A percentile compares a stretch with the other conserved stretches of the same genome.
These are phyloP conservation scores for Pachypanchax playfairii DNA, from an alignment of 2,113 vertebrate species.

Conservation along the genomic window DNA sequence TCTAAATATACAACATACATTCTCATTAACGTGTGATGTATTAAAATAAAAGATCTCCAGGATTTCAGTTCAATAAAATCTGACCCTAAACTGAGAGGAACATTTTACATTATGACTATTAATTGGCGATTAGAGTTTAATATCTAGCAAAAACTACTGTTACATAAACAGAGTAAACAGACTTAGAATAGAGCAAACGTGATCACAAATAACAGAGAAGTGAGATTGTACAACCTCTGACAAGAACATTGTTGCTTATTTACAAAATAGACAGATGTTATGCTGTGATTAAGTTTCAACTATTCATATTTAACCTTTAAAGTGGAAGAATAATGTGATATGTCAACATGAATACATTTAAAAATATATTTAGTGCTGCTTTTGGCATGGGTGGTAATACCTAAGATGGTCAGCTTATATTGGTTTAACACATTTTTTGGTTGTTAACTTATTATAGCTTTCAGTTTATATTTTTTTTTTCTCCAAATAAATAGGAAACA, in stretches of 20 bases:
- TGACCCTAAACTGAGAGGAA: no score
- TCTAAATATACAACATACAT: no score
- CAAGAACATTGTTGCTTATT: background rate
- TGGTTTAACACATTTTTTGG: background rate
- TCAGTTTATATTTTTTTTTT: background rate
- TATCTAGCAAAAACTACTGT: no score
- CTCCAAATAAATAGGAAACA: slow-evolving; percentile 10
- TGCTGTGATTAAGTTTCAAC: background rate
- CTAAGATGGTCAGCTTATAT: background rate
- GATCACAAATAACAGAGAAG: background rate
- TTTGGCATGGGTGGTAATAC: background rate
- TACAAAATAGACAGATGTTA: background rate
- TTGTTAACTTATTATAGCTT: background rate
- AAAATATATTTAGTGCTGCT: background rate
- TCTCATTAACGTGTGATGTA: no score
- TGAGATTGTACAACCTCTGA: background rate
- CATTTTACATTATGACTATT: no score
- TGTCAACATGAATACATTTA: background rate
- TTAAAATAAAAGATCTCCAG: no score
- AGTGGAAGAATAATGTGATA: slow-evolving; percentile 1
- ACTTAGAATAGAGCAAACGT: background rate
- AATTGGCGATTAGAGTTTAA: no score
- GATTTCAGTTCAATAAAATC: no score
- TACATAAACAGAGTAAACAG: no score
- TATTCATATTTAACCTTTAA: background rate